Evolutionary conservation across 2,888 invertebrate species (phyloP).

Genomic region (Ormia ochracea): DNA sequence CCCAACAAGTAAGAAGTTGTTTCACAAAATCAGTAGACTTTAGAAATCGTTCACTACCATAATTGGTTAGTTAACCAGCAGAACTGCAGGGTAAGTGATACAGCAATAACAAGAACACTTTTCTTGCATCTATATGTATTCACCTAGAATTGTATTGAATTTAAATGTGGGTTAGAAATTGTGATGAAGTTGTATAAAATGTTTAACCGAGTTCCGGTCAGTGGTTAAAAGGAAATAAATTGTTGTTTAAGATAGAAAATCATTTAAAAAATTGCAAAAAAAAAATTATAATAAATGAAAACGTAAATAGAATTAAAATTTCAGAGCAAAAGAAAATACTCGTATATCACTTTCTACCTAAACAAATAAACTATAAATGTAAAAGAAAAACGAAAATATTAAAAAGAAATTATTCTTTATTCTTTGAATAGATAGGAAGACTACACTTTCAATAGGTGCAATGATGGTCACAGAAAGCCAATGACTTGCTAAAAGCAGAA

Average conservation of each 20-base stretch:
- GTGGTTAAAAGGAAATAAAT: slow-evolving; percentile 55
- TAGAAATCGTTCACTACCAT: too few relatives aligned
- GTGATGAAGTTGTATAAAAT: slow-evolving; percentile 60
- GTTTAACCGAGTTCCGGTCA: slow-evolving; percentile 55
- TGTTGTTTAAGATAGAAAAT: slow-evolving; percentile 32
- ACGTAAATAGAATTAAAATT: slow-evolving; percentile 27
- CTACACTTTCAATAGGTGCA: background rate
- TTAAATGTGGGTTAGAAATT: slow-evolving; percentile 50
- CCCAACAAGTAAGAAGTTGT: too few relatives aligned
- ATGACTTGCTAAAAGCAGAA: background rate
- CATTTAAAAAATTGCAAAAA: background rate
- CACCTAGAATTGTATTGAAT: slow-evolving; percentile 9
- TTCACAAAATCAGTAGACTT: too few relatives aligned
- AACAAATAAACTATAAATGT: background rate
- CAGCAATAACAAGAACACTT: background rate
- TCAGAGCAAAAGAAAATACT: slow-evolving; percentile 1
- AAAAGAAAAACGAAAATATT: background rate
- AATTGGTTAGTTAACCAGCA: too few relatives aligned
- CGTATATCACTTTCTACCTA: slow-evolving; percentile 7
- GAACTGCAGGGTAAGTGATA: background rate
- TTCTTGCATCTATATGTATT: background rate
- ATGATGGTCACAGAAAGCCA: background rate
- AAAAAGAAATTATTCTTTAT: background rate
- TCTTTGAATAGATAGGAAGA: background rate
- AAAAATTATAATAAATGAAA: background rate